These are phyloP conservation scores for Eufriesea mexicana DNA, from an alignment of 1,140 invertebrate species.

Conservation along the genomic window DNA sequence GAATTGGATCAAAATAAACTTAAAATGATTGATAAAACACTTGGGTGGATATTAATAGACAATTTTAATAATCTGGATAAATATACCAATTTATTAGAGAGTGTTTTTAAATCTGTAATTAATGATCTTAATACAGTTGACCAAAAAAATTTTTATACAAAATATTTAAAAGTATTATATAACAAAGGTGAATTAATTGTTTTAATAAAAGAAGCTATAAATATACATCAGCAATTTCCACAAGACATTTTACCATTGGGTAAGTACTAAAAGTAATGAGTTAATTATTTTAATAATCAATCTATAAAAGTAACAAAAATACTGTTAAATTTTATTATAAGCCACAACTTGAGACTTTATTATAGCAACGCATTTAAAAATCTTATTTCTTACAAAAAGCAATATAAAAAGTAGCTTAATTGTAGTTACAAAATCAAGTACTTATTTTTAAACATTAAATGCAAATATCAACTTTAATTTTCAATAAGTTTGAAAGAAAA, in stretches of 20 bases:
- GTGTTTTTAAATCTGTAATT: constrained; percentile 71
- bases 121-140: constrained; percentile 60
- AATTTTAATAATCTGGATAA: constrained; percentile 58
- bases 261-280: constrained; percentile 49
- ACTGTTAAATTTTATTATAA: neutral
- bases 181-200: constrained; percentile 78
- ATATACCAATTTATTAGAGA: constrained; percentile 62
- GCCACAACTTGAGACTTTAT: too few relatives aligned
- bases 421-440: too few relatives aligned
- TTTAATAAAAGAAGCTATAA: constrained; percentile 81
- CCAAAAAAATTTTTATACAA: constrained; percentile 81
- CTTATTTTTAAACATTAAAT: too few relatives aligned
- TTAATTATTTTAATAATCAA: neutral
- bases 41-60: constrained; percentile 72
- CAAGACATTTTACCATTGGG: constrained; percentile 81
- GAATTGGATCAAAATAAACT: constrained; percentile 57
- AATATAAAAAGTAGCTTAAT: too few relatives aligned
- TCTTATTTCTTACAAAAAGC: too few relatives aligned
- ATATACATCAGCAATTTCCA: constrained; percentile 82
- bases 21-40: constrained; percentile 62
- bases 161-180: constrained; percentile 84
- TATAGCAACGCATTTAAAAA: too few relatives aligned
- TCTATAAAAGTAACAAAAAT: neutral
- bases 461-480: too few relatives aligned
- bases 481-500: too few relatives aligned